Base-by-base conservation (phyloP, 2,113 vertebrate genomes). In the Hymenochirus boettgeri region DNA sequence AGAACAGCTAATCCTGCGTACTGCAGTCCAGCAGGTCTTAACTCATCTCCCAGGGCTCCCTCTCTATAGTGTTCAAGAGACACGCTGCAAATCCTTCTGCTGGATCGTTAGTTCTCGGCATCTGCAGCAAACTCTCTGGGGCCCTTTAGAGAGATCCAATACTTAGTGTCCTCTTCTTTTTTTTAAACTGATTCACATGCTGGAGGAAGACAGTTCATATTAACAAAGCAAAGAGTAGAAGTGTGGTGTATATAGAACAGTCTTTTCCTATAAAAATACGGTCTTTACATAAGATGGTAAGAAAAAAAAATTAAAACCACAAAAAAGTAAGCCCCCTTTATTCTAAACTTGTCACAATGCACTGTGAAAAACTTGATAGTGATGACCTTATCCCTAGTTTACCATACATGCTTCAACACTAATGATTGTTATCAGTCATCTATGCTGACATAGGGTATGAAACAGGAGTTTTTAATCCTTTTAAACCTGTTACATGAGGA, bases 1-100 rank as follows among this genome's bases (percentile, higher is more conserved):
- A 66, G 64, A 58, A 66, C 64, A 66, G 64, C 46, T 66, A 66
- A 66, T 59, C 64, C 64, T 66, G 58, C 31, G 45, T 66, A 51
- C 10, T 56, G 51, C 55, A 59, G 55, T 52, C 31, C 45, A 59
- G 55, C 52, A 55, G 52, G 52, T 55, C 52, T 55, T 55, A 55
- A 55, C 52, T 55, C 52, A 55, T 55, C 26, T 31, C 52, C 52
- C 64, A 66, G 46, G 37, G 46, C 46, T 58, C 64, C 46, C 31
- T 66, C 18, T 66, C 63, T 66, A n/a, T 35, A 57, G 26, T 47
- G 22, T 31, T 66, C 48, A 66, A 27, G 51, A 52, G 51, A 66
- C 56, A 51, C 13, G 46, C 64, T 59, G 55, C 31, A 59, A 57
- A 66, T 66, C 64, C 55, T 58, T n/a, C 46, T 12, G 31, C 24